Base-by-base conservation (phyloP, 2,888 invertebrate species). In the Tenthredo mesomela region DNA sequence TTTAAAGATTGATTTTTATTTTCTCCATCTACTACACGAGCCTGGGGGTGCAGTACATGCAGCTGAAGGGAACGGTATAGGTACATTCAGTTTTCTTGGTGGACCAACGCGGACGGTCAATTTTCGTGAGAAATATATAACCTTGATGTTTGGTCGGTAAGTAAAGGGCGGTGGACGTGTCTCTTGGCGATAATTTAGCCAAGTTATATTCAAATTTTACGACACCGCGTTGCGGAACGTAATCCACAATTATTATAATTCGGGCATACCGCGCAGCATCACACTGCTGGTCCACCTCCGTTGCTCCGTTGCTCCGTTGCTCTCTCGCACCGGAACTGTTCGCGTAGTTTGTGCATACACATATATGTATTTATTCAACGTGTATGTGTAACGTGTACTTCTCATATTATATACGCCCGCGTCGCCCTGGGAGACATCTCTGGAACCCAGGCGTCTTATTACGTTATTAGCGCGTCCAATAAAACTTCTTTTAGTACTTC, bases 401-500 rank as follows among this genome's bases (percentile, higher is more conserved):
- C 37, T 54, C 37, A 21, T 58, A 78, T 78, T 78, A 78, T 78
- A 37, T 80, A 80, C 82, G 65, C 82, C 82, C 67, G 82, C 82
- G 67, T 82, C 82, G 82, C 82, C 82, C 82, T 82, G 82, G 82
- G 82, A 82, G 82, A 82, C 82, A 82, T 70, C 47, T 65, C 82
- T n/a, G 82, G n/a, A n/a, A n/a, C 7, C 67, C 47, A 67, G 47
- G 47, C 82, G 67, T 82, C 67, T 82, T 82, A 90, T 90, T 90
- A 89, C 90, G 89, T 89, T 88, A 90, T 90, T 90, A 90, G 88
- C 86, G 87, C 89, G 89, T 89, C 88, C 88, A 90, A 90, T 90
- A 90, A 82, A 90, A 90, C 89, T 89, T 89, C 88, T 90, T 89
- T 90, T 90, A 90, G 88, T 89, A 89, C 89, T 90, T 90, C 89